phyloP scores from a whole-genome alignment of 1,140 invertebrate genomes.

The Limonius californicus region DNA sequence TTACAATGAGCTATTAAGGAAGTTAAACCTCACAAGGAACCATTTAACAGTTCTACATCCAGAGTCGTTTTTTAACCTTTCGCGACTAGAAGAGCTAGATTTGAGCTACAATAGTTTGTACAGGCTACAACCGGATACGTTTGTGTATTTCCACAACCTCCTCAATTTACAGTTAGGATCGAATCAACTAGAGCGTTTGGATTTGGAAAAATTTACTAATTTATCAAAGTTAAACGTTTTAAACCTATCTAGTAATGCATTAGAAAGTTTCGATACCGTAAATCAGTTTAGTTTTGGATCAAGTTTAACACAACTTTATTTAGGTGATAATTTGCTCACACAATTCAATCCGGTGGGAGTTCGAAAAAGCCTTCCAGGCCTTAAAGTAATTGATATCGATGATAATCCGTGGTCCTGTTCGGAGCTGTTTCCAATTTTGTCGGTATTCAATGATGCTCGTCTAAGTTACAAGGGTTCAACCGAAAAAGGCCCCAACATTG shows the following conservation, averaged over 20 bases:
- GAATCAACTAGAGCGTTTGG: neutral
- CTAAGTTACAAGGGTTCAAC: neutral
- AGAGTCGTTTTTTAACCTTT: neutral
- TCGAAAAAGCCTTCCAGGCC: neutral
- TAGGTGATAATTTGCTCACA: neutral
- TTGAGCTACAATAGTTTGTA: neutral
- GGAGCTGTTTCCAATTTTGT: neutral
- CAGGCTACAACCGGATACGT: neutral
- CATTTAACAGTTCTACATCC: neutral
- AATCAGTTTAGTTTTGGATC: neutral
- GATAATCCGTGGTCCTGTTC: neutral
- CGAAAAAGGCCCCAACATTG: neutral
- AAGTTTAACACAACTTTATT: neutral
- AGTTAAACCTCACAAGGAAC: neutral
- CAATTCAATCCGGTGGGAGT: neutral
- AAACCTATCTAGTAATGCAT: neutral
- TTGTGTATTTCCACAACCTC: neutral
- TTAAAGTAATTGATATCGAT: neutral
- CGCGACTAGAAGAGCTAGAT: neutral
- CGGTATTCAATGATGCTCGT: neutral
- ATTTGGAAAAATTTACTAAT: neutral
- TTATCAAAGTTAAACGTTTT: neutral
- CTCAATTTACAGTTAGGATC: neutral
- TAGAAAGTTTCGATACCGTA: neutral
- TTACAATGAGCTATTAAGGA: neutral